These are phyloP conservation scores for Todiramphus chloris DNA, from an alignment of 2,113 vertebrate genomes.

Conservation along the genomic window DNA sequence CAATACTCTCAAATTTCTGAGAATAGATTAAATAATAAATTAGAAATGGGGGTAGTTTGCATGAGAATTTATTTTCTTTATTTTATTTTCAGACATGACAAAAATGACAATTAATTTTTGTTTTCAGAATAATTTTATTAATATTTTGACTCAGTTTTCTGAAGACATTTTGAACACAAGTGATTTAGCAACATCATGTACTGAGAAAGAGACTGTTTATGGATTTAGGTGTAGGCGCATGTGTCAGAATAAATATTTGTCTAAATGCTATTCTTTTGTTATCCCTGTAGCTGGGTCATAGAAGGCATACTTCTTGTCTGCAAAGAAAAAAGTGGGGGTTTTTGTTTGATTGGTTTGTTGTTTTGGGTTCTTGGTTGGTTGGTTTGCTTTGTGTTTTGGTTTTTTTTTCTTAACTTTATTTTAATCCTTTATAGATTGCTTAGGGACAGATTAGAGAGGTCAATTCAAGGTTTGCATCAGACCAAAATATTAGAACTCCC, in stretches of 20 bases:
- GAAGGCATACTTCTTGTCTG: not conserved
- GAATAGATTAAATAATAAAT: slow-evolving; percentile 15
- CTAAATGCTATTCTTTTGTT: not conserved
- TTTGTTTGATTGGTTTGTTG: not conserved
- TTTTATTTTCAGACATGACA: not conserved
- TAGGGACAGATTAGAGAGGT: not conserved
- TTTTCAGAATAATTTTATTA: not conserved
- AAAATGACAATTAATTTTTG: not conserved
- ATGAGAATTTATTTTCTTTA: not conserved
- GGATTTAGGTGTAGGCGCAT: not conserved
- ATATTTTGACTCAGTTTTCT: not conserved
- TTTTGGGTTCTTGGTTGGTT: not conserved
- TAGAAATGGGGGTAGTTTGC: not conserved
- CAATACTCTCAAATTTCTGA: not conserved
- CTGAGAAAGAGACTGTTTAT: not conserved
- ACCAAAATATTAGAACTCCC: not conserved
- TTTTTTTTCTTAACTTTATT: too few relatives aligned
- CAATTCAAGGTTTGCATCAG: not conserved
- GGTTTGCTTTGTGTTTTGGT: not conserved
- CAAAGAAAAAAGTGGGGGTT: not conserved
- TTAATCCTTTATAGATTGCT: not conserved
- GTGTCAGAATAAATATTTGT: not conserved
- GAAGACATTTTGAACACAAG: not conserved
- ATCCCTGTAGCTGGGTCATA: not conserved
- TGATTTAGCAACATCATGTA: not conserved